phyloP scores from a whole-genome alignment of 2,113 vertebrate species.

The Lasiurus cinereus region DNA sequence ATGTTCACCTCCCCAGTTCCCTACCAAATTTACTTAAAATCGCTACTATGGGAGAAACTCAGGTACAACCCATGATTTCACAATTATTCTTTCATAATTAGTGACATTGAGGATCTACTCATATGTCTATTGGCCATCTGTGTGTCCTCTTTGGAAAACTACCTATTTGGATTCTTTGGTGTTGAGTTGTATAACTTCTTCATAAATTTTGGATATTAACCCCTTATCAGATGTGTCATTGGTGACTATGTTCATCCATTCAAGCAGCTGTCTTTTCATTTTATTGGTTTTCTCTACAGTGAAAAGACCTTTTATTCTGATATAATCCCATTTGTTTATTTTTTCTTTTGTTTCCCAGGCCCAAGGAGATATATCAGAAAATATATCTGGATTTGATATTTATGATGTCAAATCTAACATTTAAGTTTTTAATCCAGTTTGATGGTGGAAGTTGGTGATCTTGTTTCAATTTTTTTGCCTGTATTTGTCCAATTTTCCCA shows the following conservation, averaged over 20 bases:
- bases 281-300: neutral
- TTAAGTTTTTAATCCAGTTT: neutral
- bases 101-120: neutral
- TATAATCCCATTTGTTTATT: neutral
- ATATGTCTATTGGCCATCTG: neutral
- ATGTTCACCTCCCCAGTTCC: neutral
- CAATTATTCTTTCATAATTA: neutral
- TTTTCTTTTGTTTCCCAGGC: neutral
- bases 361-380: neutral
- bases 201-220: neutral
- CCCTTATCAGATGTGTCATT: neutral
- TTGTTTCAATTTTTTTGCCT: neutral
- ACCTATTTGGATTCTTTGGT: neutral
- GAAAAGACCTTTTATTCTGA: neutral
- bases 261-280: neutral
- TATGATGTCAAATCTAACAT: neutral
- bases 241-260: neutral
- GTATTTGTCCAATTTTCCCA: neutral
- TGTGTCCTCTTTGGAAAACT: neutral
- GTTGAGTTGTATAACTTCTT: neutral
- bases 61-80: neutral
- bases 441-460: neutral
- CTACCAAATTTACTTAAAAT: slow-evolving; percentile 6
- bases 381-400: too few species aligned
- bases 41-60: neutral